These are phyloP conservation scores for Lagodon rhomboides DNA, from an alignment of 2,797 vertebrate genomes.

Conservation along the genomic window DNA sequence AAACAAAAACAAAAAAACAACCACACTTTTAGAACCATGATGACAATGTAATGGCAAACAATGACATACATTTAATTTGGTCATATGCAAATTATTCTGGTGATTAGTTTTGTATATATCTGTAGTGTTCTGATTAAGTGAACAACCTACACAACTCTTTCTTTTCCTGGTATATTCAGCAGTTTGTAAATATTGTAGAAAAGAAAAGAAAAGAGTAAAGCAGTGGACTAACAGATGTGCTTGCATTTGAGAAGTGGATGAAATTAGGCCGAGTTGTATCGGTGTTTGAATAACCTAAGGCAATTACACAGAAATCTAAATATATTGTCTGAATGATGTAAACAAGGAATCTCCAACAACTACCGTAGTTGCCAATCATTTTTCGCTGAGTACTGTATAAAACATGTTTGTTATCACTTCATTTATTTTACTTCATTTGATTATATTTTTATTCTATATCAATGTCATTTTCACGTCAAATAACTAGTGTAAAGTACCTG, in stretches of 20 bases:
- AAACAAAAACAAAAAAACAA: conserved; percentile 27
- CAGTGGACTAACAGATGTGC: neutral
- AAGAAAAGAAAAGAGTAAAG: neutral
- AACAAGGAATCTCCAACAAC: neutral
- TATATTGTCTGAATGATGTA: neutral
- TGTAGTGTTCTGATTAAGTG: neutral
- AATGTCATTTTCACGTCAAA: neutral
- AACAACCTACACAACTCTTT: neutral
- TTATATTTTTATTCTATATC: neutral
- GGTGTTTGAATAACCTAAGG: neutral
- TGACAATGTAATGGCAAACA: neutral
- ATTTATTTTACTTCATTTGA: neutral
- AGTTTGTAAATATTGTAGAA: neutral
- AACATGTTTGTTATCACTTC: neutral
- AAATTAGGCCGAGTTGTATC: neutral
- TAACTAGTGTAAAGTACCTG: neutral
- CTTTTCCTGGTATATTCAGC: neutral
- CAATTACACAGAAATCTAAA: neutral
- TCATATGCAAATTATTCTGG: neutral
- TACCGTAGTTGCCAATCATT: neutral
- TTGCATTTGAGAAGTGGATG: neutral
- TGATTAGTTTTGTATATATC: neutral
- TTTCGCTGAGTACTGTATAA: neutral
- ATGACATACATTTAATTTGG: neutral
- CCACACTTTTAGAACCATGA: neutral